phyloP scores from a whole-genome alignment of 2,113 vertebrate genomes.

The Abramis brama region DNA sequence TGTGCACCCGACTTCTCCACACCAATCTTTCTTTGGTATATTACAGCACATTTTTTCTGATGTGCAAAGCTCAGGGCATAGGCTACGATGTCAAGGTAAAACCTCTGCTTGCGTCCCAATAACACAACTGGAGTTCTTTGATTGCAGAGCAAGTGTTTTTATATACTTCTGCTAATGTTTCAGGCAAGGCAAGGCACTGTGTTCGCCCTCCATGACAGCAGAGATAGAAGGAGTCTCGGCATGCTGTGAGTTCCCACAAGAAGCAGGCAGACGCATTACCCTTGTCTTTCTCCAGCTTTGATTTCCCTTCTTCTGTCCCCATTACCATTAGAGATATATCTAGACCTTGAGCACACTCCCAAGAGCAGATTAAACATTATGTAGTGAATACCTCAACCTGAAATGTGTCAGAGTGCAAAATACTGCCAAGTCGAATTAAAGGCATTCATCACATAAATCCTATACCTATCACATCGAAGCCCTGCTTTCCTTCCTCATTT shows the following conservation, averaged over 20 bases:
- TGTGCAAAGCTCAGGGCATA: conserved; percentile 80
- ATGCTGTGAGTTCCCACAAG: conserved; percentile 69
- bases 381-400: conserved; percentile 42
- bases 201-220: conserved; percentile 69
- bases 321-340: conserved; percentile 41
- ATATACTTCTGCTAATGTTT: conserved; percentile 34
- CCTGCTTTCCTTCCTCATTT: conserved; percentile 82
- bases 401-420: conserved; percentile 41
- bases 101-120: background rate
- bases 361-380: conserved; percentile 39
- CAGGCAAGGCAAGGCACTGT: conserved; percentile 70
- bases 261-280: conserved; percentile 50
- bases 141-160: conserved; percentile 3
- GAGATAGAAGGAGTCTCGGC: conserved; percentile 66
- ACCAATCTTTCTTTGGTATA: conserved; percentile 78
- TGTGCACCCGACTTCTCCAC: conserved; percentile 81
- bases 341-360: conserved; percentile 42
- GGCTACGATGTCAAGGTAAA: conserved; percentile 86
- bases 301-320: conserved; percentile 21
- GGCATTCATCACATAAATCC: conserved; percentile 88
- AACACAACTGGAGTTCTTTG: background rate
- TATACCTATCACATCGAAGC: conserved; percentile 83
- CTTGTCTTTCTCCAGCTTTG: background rate
- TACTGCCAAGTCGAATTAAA: conserved; percentile 75
- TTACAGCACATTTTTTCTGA: conserved; percentile 81